Evolutionary conservation across 2,113 vertebrate genomes (phyloP).

Genomic region (Carettochelys insculpta): DNA sequence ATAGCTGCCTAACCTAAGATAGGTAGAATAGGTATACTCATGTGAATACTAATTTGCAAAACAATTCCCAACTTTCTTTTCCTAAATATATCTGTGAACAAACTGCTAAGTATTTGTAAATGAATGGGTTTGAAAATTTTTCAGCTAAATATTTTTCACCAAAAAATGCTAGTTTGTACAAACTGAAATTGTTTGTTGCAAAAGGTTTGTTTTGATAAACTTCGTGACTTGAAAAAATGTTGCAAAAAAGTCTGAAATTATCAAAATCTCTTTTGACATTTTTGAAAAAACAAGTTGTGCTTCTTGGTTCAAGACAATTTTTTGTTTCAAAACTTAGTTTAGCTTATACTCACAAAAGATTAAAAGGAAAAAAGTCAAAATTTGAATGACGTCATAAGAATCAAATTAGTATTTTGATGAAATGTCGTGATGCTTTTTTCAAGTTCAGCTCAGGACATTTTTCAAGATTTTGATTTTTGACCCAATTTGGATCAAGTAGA

Average conservation of each 20-base stretch:
- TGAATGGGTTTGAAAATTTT: not conserved
- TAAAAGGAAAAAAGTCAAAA: not conserved
- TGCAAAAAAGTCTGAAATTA: not conserved
- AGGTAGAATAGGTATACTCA: not conserved
- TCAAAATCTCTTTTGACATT: not conserved
- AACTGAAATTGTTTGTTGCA: not conserved
- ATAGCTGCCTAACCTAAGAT: no score
- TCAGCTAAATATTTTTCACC: not conserved
- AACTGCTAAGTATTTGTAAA: not conserved
- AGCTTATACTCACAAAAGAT: not conserved
- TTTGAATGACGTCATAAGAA: not conserved
- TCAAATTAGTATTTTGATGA: not conserved
- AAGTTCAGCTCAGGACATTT: not conserved
- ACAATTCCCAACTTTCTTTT: not conserved
- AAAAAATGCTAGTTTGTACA: not conserved
- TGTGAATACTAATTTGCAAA: not conserved
- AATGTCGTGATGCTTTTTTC: not conserved
- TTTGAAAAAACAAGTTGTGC: not conserved
- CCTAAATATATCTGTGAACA: not conserved
- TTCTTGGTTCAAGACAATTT: not conserved
- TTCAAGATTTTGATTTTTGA: not conserved
- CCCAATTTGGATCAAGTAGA: not conserved
- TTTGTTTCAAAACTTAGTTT: not conserved
- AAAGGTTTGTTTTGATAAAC: not conserved
- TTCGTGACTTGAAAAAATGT: not conserved